phyloP scores from a whole-genome alignment of 2,888 invertebrate species.

The Cepaea hortensis region DNA sequence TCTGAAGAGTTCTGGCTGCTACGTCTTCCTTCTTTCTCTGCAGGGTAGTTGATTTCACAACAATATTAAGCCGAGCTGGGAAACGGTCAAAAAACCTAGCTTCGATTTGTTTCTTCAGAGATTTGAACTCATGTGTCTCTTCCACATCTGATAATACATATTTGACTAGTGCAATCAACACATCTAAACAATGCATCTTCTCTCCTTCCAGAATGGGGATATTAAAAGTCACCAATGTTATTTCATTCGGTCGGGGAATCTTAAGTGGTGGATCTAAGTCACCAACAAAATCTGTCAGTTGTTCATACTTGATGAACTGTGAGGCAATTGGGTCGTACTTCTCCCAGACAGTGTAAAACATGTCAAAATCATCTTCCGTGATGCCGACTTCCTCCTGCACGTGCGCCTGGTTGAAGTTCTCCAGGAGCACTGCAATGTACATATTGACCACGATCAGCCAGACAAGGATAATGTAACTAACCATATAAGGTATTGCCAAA shows the following conservation, averaged over 20 bases:
- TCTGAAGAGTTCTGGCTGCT: constrained; percentile 92
- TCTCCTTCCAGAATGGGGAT: constrained; percentile 95
- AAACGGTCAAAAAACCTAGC: constrained; percentile 85
- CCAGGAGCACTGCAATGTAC: constrained; percentile 97
- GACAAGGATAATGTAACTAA: constrained; percentile 95
- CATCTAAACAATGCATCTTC: constrained; percentile 96
- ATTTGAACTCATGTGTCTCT: constrained; percentile 91
- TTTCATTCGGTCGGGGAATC: constrained; percentile 95
- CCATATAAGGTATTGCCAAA: constrained; percentile 93
- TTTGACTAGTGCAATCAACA: constrained; percentile 93
- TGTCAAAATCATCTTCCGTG: constrained; percentile 96
- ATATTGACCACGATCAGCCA: constrained; percentile 98
- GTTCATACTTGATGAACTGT: constrained; percentile 94
- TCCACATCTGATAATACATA: constrained; percentile 96
- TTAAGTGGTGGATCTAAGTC: constrained; percentile 95
- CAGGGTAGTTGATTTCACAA: constrained; percentile 94
- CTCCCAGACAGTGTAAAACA: constrained; percentile 98
- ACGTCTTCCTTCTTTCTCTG: constrained; percentile 97
- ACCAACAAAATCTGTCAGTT: constrained; percentile 95
- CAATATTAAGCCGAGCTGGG: constrained; percentile 93
- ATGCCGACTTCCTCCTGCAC: constrained; percentile 96
- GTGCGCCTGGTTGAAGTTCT: constrained; percentile 97
- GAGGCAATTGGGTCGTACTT: constrained; percentile 98
- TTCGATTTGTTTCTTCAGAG: constrained; percentile 85
- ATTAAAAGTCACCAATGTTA: constrained; percentile 96